phyloP scores from a whole-genome alignment of 2,888 invertebrate genomes.

The Augochlorella aurata region DNA sequence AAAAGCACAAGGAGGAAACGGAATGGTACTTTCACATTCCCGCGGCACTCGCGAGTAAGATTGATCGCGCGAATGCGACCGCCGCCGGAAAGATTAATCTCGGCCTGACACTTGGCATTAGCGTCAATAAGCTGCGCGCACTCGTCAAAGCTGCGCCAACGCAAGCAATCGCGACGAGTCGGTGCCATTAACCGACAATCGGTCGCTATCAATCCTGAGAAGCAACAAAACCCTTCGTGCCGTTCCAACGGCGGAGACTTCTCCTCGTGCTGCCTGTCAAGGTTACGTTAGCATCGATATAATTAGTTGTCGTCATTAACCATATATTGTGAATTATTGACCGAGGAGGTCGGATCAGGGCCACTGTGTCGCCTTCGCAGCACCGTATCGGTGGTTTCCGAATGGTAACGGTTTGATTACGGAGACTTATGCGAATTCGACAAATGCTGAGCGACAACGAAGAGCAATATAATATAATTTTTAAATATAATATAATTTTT shows the following conservation, averaged over 20 bases:
- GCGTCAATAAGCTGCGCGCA: constrained; percentile 46
- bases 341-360: constrained; percentile 48
- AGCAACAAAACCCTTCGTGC: constrained; percentile 28
- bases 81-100: constrained; percentile 56
- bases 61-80: constrained; percentile 41
- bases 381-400: background rate
- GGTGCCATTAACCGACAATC: constrained; percentile 52
- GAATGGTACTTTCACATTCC: constrained; percentile 36
- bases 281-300: constrained; percentile 34
- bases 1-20: constrained; percentile 17
- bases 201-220: constrained; percentile 27
- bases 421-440: background rate
- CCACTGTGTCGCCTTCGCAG: constrained; percentile 21
- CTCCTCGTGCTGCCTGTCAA: constrained; percentile 22
- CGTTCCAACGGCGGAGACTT: background rate
- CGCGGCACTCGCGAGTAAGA: constrained; percentile 32
- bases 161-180: constrained; percentile 42
- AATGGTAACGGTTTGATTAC: background rate
- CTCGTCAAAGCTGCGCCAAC: constrained; percentile 40
- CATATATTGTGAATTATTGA: constrained; percentile 38
- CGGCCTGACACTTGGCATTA: constrained; percentile 39
- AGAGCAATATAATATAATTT: no score
- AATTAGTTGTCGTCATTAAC: constrained; percentile 48
- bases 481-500: no score
- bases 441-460: no score